Conservation (phyloP, 2,888 invertebrate species). For the Nyleta sp. region DNA sequence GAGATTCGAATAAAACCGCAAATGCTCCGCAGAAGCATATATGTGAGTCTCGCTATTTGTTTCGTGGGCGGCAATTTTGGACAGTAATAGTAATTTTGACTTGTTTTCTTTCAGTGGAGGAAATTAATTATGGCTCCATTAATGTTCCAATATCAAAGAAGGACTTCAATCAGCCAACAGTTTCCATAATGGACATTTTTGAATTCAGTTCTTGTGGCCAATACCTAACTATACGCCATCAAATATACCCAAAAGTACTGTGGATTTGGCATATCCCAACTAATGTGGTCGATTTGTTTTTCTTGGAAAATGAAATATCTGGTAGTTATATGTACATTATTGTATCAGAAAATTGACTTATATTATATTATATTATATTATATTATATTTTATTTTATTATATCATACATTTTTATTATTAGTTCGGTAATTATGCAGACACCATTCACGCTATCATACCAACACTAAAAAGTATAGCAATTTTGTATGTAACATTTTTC, state of each 20-base stretch:
- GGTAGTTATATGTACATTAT: too few species aligned
- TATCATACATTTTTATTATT: too few species aligned
- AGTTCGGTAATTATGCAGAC: too few species aligned
- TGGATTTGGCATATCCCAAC: conserved; percentile 78
- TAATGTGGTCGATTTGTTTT: conserved; percentile 76
- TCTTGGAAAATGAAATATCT: conserved; percentile 75
- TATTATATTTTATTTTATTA: background rate
- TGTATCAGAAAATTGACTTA: background rate
- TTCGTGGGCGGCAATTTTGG: too few species aligned
- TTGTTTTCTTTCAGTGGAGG: conserved; percentile 72
- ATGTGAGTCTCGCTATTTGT: too few species aligned
- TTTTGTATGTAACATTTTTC: too few species aligned
- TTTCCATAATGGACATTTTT: conserved; percentile 74
- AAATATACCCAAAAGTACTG: conserved; percentile 77
- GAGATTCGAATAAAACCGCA: conserved; percentile 65
- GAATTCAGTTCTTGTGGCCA: conserved; percentile 77
- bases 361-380: background rate
- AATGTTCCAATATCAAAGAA: conserved; percentile 75
- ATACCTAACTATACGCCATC: conserved; percentile 76
- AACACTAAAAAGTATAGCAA: too few species aligned
- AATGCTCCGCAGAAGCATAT: conserved; percentile 66
- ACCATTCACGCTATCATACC: too few species aligned
- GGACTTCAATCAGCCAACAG: conserved; percentile 65
- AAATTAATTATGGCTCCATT: conserved; percentile 75
- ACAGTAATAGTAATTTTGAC: background rate